phyloP scores from a whole-genome alignment of 2,888 invertebrate genomes.

The Pollenia amentaria region DNA sequence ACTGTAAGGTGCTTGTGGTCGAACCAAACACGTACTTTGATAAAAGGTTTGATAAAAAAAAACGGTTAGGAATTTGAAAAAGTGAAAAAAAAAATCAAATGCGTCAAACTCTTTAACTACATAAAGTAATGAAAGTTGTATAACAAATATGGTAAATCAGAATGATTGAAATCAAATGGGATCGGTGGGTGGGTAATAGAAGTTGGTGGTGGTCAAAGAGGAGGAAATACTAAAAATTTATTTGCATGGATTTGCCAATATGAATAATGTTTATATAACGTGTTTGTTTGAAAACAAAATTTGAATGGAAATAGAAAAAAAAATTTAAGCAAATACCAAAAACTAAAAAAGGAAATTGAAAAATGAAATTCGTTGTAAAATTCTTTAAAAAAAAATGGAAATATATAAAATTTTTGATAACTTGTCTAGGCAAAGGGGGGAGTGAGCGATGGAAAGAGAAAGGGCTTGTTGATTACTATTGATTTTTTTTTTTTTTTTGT shows the following conservation, averaged over 20 bases:
- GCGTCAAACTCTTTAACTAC: constrained; percentile 39
- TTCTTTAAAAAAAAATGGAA: background rate
- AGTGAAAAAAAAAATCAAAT: constrained; percentile 23
- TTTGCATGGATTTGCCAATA: constrained; percentile 49
- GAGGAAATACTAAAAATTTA: background rate
- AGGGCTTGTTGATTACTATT: background rate
- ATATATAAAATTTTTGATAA: background rate
- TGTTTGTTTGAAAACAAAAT: constrained; percentile 7
- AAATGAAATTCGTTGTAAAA: background rate
- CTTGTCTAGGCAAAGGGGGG: background rate
- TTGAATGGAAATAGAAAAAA: background rate
- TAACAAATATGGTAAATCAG: constrained; percentile 63
- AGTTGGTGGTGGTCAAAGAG: background rate
- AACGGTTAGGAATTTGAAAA: constrained; percentile 65
- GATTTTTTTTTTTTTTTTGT: too few species aligned
- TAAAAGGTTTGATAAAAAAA: background rate
- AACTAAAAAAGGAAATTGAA: constrained; percentile 25
- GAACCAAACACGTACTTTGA: constrained; percentile 6
- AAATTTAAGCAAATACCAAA: background rate
- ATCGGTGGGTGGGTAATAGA: background rate
- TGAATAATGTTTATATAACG: constrained; percentile 38
- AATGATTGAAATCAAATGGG: constrained; percentile 29
- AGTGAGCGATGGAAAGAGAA: constrained; percentile 24
- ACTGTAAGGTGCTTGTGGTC: constrained; percentile 21
- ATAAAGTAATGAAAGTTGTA: constrained; percentile 69